Conservation (phyloP, 2,113 vertebrate genomes). For the Ivindomyrus marchei region DNA sequence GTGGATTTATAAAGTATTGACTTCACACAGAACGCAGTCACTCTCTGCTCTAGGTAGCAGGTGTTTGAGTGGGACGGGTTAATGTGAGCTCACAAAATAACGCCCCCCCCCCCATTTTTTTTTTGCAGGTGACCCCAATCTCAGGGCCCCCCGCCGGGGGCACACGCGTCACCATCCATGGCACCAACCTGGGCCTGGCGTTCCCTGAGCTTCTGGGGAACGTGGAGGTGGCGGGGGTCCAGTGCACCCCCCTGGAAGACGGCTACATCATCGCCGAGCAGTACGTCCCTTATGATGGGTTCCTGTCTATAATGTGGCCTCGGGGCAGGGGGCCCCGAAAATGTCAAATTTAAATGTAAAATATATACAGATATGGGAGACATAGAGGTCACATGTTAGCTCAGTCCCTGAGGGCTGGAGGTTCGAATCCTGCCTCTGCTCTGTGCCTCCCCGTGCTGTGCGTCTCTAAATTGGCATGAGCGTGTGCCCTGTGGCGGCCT, state of each 20-base stretch:
- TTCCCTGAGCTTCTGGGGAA: constrained; percentile 87
- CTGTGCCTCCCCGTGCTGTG: neutral
- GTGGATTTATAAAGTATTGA: neutral
- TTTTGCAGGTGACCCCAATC: constrained; percentile 78
- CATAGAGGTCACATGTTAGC: neutral
- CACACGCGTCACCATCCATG: constrained; percentile 87
- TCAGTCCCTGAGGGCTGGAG: neutral
- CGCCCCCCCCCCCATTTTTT: neutral
- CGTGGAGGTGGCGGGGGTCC: constrained; percentile 87
- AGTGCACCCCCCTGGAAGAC: constrained; percentile 76
- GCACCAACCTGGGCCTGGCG: constrained; percentile 86
- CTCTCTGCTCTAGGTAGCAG: neutral
- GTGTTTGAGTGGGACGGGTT: neutral
- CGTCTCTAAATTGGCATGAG: neutral
- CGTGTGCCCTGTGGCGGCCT: neutral
- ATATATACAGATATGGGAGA: neutral
- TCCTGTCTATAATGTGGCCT: neutral
- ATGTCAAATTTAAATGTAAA: neutral
- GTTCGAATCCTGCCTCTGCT: neutral
- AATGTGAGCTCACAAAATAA: neutral
- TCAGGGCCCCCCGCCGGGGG: constrained; percentile 92
- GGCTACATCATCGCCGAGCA: constrained; percentile 92
- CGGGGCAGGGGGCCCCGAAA: neutral
- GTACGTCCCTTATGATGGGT: constrained; percentile 60
- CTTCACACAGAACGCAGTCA: neutral